phyloP scores from a whole-genome alignment of 2,113 vertebrate species.

The Alligator sinensis region DNA sequence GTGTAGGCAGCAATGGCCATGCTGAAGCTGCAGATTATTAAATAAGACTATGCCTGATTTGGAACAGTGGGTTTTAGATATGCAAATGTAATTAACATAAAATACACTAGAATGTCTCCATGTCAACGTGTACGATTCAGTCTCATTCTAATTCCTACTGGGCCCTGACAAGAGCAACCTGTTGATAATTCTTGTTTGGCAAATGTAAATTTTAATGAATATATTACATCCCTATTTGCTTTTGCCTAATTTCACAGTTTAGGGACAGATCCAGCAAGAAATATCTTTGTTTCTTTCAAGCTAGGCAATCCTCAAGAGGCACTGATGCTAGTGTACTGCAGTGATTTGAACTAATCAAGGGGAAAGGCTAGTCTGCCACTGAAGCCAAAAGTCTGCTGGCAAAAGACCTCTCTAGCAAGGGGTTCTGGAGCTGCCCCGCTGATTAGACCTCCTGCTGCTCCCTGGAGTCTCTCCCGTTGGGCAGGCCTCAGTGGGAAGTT shows the following conservation, averaged over 20 bases:
- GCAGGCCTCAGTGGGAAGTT: accelerated
- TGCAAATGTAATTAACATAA: slow-evolving; percentile 40
- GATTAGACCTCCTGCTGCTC: not conserved
- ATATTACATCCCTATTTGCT: not conserved
- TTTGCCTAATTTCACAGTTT: not conserved
- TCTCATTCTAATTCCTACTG: not conserved
- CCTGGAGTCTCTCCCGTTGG: not conserved
- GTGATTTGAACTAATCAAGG: not conserved
- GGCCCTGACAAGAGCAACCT: not conserved
- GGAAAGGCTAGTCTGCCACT: not conserved
- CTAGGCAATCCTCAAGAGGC: not conserved
- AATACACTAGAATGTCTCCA: not conserved
- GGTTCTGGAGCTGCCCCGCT: not conserved
- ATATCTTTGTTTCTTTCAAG: not conserved
- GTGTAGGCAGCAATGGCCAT: not conserved
- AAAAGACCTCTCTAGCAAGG: not conserved
- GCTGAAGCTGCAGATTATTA: not conserved
- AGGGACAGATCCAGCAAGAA: not conserved
- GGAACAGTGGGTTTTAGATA: slow-evolving; percentile 2
- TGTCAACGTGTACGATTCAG: not conserved
- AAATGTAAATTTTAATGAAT: not conserved
- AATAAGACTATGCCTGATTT: not conserved
- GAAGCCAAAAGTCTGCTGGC: not conserved
- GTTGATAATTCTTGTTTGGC: not conserved
- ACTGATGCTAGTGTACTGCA: accelerated